Evolutionary conservation across 2,113 vertebrate genomes (phyloP), one percentile per base, ranked within the genome.

Genomic region (Stigmatopora argus): DNA sequence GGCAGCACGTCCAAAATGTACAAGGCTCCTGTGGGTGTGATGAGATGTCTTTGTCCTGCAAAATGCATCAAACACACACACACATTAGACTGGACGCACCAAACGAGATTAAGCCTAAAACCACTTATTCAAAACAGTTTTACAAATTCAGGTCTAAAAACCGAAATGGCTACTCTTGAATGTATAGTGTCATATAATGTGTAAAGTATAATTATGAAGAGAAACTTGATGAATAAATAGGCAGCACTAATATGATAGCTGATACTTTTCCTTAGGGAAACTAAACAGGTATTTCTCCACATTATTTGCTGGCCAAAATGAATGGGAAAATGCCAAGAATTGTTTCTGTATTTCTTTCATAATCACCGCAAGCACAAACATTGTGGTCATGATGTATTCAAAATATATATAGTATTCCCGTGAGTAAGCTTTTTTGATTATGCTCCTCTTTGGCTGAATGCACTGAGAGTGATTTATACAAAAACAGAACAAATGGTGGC

Each of bases 11-110:
- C 97, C 92, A 94, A 89, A 92, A 99, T 98, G 90, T 98, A 99
- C 95, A 99, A 96, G 93, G 95, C 96, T 95, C 97, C 97, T 69
- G 93, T 96, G 92, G 96, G 94, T 90, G 96, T 94, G 90, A 99
- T 95, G 92, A 95, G 92, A 95, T 96, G 96, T 96, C 97, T 95
- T 94, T 94, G 94, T 95, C 97, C 96, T 99, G 70, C 8, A 69
- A 70, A 19, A 70, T n/a, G 73, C 21, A 52, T 10, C 17, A 17
- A 41, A 48, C 31, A 44, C 4, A 53, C 51, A 55, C 19, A 23
- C 21, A 23, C 4, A 45, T 35, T 52, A 35, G 55, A 52, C 62
- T 62, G 55, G 75, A 66, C 53, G 38, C 47, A 13, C 59, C 55
- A 52, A 58, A 44, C 38, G 7, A 41, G 4, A 5, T 10, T 5